A percentile compares a stretch with the other conserved stretches of the same genome.
phyloP scores from a whole-genome alignment of 2,113 vertebrate species.

The Nyctibius bracteatus region DNA sequence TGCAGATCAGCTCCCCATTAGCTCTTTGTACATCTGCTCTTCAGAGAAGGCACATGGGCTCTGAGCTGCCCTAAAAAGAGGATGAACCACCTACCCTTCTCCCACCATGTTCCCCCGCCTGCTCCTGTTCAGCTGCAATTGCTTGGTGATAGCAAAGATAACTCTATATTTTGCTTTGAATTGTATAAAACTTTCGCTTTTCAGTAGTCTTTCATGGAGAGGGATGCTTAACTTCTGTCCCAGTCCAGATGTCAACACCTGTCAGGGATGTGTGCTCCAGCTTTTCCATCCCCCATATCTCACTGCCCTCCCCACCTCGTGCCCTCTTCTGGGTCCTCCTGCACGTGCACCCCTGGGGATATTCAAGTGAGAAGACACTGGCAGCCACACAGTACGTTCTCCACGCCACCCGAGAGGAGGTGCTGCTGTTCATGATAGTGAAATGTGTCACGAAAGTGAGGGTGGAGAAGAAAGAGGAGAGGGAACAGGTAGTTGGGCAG shows the following conservation, averaged over 20 bases:
- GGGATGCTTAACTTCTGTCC: not conserved
- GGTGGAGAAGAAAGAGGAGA: not conserved
- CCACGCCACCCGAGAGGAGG: fast-evolving
- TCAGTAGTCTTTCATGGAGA: not conserved
- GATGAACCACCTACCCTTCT: not conserved
- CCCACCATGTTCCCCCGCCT: not conserved
- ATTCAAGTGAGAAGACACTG: not conserved
- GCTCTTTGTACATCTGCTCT: not conserved
- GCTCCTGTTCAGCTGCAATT: not conserved
- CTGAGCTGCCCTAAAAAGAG: not conserved
- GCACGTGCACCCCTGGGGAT: not conserved
- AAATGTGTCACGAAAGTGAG: not conserved
- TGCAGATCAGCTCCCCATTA: not conserved
- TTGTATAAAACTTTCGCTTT: not conserved
- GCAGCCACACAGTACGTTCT: not conserved
- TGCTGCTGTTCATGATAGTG: not conserved
- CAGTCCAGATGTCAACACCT: not conserved
- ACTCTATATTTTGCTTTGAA: not conserved
- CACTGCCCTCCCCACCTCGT: fast-evolving
- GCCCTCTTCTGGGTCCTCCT: not conserved
- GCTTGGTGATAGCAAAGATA: not conserved
- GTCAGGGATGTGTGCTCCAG: not conserved
- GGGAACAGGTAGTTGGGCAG: not conserved
- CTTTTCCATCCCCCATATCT: not conserved
- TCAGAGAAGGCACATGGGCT: not conserved